phyloP scores from a whole-genome alignment of 2,797 vertebrate genomes.

The Clarias platycephalus region DNA sequence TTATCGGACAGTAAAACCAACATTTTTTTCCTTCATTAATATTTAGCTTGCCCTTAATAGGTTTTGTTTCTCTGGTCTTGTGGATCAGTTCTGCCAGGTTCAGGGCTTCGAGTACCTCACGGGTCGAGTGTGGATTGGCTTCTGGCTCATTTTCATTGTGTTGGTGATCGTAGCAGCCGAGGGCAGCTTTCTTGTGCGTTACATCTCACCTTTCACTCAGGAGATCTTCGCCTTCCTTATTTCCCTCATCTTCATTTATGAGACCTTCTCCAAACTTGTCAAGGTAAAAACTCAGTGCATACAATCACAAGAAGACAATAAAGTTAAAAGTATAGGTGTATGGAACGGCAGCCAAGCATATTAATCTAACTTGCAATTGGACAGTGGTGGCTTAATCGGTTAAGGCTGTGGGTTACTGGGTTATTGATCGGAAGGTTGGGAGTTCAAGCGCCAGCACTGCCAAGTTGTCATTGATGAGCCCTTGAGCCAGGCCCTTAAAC shows the following conservation, averaged over 20 bases:
- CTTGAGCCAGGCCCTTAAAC: no score
- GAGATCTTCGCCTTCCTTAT: slow-evolving; percentile 98
- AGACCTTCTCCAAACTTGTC: slow-evolving; percentile 94
- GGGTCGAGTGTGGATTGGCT: slow-evolving; percentile 94
- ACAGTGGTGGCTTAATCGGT: no score
- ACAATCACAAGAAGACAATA: neutral
- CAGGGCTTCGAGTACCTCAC: slow-evolving; percentile 93
- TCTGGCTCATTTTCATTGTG: slow-evolving; percentile 94
- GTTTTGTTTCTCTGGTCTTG: neutral
- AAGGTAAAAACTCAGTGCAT: slow-evolving; percentile 74
- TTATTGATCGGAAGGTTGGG: no score
- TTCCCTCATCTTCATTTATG: slow-evolving; percentile 97
- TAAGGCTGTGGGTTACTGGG: no score
- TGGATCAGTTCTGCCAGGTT: slow-evolving; percentile 87
- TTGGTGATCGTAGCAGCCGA: slow-evolving; percentile 91
- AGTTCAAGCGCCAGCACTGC: no score
- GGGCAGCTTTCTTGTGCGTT: slow-evolving; percentile 95
- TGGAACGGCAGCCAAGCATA: neutral
- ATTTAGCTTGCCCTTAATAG: neutral
- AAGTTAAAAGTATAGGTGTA: neutral
- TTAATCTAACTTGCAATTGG: neutral
- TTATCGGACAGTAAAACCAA: neutral
- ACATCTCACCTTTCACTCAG: slow-evolving; percentile 96
- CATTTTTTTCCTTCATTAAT: neutral
- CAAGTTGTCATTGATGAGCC: no score